Conservation (phyloP, 2,113 vertebrate species). For the Gallinago jamesoni region DNA sequence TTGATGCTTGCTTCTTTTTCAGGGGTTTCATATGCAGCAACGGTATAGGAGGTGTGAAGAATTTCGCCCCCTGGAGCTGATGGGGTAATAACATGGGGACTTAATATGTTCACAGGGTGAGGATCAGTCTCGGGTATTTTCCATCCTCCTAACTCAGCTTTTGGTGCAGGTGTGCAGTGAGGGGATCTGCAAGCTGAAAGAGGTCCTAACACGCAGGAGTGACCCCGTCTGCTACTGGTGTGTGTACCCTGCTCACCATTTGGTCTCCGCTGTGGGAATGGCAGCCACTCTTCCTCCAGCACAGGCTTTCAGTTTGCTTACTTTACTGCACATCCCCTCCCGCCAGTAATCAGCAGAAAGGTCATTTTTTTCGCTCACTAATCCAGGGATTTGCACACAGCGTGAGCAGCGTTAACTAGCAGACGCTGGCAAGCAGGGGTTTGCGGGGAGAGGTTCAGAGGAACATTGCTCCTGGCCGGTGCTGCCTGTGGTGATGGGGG, state of each 20-base stretch:
- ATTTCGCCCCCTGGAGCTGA: not conserved
- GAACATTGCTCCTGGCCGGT: not conserved
- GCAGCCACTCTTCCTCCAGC: not conserved
- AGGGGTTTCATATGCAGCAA: not conserved
- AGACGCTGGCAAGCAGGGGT: not conserved
- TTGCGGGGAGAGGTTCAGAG: not conserved
- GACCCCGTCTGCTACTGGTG: not conserved
- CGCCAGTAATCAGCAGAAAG: not conserved
- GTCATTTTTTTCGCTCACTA: not conserved
- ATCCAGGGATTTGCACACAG: not conserved
- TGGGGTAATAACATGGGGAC: not conserved
- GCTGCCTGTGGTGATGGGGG: not conserved
- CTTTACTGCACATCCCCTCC: not conserved
- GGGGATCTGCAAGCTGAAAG: not conserved
- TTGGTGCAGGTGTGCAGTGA: not conserved
- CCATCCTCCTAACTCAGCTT: not conserved
- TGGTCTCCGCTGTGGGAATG: not conserved
- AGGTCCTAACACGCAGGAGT: fast-evolving
- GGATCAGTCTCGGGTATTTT: not conserved
- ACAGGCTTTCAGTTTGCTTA: not conserved
- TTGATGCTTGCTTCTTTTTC: not conserved
- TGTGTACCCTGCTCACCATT: fast-evolving
- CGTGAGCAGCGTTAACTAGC: not conserved
- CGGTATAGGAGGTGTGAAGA: not conserved
- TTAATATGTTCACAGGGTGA: not conserved